Percentiles rank a stretch among this genome's conserved stretches.
Evolutionary conservation across 2,797 vertebrate species (phyloP).

Genomic region (Semotilus atromaculatus): DNA sequence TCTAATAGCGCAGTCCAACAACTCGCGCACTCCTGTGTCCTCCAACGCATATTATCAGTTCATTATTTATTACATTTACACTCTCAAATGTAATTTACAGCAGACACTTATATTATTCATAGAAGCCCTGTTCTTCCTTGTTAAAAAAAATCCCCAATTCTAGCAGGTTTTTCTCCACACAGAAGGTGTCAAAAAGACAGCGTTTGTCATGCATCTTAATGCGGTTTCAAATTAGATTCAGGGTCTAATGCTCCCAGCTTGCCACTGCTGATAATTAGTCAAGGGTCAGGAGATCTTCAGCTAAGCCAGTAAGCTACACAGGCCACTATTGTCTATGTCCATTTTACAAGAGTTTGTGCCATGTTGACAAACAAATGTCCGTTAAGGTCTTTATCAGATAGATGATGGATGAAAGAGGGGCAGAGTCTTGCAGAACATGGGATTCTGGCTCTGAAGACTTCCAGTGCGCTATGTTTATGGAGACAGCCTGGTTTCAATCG

Average conservation of each 20-base stretch:
- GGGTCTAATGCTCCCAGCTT: conserved; percentile 58
- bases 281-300: conserved; percentile 66
- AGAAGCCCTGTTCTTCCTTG: conserved; percentile 65
- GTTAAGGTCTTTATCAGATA: conserved; percentile 60
- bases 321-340: conserved; percentile 64
- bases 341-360: conserved; percentile 58
- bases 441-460: conserved; percentile 32
- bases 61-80: conserved; percentile 79
- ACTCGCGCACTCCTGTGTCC: conserved; percentile 65
- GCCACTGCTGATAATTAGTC: conserved; percentile 69
- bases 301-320: conserved; percentile 63
- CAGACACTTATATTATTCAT: conserved; percentile 74
- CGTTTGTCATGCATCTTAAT: conserved; percentile 73
- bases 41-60: conserved; percentile 74
- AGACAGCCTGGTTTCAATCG: conserved; percentile 44
- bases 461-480: conserved; percentile 49
- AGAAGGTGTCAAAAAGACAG: conserved; percentile 55
- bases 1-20: conserved; percentile 62
- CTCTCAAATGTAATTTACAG: conserved; percentile 64
- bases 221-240: conserved; percentile 65
- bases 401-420: conserved; percentile 41
- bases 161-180: conserved; percentile 32
- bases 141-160: conserved; percentile 52
- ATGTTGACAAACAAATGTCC: conserved; percentile 67
- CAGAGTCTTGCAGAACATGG: conserved; percentile 12